phyloP scores from a whole-genome alignment of 2,888 invertebrate genomes.

The Seladonia tumulorum region DNA sequence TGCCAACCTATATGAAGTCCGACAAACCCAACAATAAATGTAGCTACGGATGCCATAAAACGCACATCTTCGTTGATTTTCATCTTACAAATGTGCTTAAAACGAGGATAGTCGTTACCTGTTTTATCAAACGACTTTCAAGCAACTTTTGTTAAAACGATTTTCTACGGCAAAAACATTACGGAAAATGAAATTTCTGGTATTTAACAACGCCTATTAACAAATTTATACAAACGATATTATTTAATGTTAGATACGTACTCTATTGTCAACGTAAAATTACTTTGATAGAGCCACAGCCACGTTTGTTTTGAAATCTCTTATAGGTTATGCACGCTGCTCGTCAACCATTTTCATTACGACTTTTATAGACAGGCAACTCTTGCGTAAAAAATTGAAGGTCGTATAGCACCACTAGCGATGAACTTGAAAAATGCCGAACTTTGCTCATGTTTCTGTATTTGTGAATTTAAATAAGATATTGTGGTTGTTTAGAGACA shows the following conservation, averaged over 20 bases:
- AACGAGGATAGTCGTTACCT: neutral
- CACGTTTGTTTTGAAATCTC: neutral
- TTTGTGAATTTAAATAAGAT: neutral
- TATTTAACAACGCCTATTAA: neutral
- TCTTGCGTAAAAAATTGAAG: neutral
- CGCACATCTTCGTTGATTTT: neutral
- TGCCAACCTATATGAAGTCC: constrained; percentile 49
- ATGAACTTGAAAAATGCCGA: neutral
- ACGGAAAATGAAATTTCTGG: neutral
- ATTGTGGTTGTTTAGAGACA: neutral
- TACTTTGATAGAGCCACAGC: neutral
- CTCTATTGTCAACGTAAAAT: neutral
- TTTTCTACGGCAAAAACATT: neutral
- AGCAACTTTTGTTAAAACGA: neutral
- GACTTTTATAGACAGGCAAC: neutral
- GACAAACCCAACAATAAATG: neutral
- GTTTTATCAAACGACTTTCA: neutral
- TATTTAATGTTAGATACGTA: constrained; percentile 2
- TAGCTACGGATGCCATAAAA: too few species aligned
- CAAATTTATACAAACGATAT: neutral
- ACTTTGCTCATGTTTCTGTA: neutral
- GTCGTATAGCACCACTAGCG: neutral
- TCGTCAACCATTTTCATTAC: neutral
- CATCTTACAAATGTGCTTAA: neutral
- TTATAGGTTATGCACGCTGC: neutral